Evolutionary conservation across 2,888 invertebrate species (phyloP), one percentile per base, ranked within the genome.

Genomic region (Hyposoter dolosus): DNA sequence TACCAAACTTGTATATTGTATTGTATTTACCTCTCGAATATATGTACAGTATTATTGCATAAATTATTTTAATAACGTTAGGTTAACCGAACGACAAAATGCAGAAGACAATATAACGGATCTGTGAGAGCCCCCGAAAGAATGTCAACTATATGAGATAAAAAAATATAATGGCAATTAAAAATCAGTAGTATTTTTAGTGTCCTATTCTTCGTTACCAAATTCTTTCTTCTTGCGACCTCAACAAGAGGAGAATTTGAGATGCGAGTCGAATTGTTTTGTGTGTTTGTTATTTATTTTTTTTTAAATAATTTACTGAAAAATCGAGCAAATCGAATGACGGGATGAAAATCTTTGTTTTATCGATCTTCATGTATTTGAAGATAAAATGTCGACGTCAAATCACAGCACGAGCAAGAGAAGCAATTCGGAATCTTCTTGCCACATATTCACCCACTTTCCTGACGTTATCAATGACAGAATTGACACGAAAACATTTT

Each of bases 401-500:
- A 81, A 68, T 53, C 32, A 19, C 28, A 35, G 23, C 12, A 76
- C 53, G 56, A 81, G 71, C 65, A 68, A 60, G n/a, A 75, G 56
- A 76, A 68, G 35, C 19, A 78, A 76, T 15, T 19, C 69, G 35
- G 77, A 75, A 63, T 47, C 53, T 40, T 32, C 45, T 10, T 32
- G n/a, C 45, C 28, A 53, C 23, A 15, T 53, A 50, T 83, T 86
- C 35, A 40, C 69, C 9, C 74, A 32, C n/a, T 97, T 96, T 94
- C 96, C 96, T 40, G 92, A 95, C 45, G 92, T 95, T 84, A 91
- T 95, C 63, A 92, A 95, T 89, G 95, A 95, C 66, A 95, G 95
- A 94, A 95, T 97, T 89, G 95, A 95, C 90, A 95, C 96, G 17
- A 94, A 93, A 84, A 91, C 95, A 87, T 97, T 97, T 94, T 93